Evolutionary conservation across 2,797 vertebrate species (phyloP), one percentile per base, ranked within the genome.

Genomic region (Sebastes ruberrimus): DNA sequence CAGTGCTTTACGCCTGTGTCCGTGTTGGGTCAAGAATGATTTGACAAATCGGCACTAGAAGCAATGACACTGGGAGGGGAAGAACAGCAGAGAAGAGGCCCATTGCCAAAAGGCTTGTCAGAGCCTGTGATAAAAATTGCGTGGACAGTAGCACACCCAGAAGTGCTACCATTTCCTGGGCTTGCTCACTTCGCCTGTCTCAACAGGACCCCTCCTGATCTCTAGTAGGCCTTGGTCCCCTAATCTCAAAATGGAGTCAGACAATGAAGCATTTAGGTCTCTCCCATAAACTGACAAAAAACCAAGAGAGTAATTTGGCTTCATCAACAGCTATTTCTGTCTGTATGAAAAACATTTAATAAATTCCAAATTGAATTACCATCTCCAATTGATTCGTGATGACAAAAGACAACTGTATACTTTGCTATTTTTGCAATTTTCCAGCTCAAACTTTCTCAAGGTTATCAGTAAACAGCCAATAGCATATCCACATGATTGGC

Each of bases 71-170:
- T 70, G 63, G 35, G 80, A 86, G 60, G 61, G 59, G 57, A 86
- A 82, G 62, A 84, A 60, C 27, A 77, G 72, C 64, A 59, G 66
- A 83, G 82, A 82, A 78, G 80, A 81, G 86, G 82, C 87, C 73
- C 55, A 33, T 66, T 85, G 87, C 90, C 91, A 93, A 90, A 83
- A 82, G 86, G 88, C 93, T 90, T 93, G 95, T 94, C 94, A 87
- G 85, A 89, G 90, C 94, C 82, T 92, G 92, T 74, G 90, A 91
- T 90, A 35, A 88, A 62, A 79, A 90, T 83, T 84, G 78, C 55
- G 22, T 68, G 92, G 92, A 93, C 94, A 93, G 86, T 71, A 87
- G 89, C 88, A 89, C 88, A 87, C 91, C 91, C 85, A 88, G 74
- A 86, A 81, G 80, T 88, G 85, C 81, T 85, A 81, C 89, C 81